A percentile compares a stretch with the other conserved stretches of the same genome.
These are phyloP conservation scores for Sakesphorus luctuosus DNA, from an alignment of 2,113 vertebrate genomes.

Conservation along the genomic window DNA sequence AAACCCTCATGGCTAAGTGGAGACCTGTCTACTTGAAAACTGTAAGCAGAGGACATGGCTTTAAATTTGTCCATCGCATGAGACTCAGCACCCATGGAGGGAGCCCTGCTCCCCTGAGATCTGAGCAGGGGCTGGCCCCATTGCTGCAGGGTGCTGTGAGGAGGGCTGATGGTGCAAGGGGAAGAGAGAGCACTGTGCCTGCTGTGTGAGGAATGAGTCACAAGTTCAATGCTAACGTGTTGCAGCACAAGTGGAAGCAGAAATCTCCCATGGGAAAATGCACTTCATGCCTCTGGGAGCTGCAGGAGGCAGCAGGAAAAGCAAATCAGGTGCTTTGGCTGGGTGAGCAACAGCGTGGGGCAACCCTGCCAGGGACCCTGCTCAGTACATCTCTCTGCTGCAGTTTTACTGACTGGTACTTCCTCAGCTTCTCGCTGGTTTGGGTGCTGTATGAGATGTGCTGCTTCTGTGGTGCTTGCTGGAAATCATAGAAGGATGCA, in stretches of 20 bases:
- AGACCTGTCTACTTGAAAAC: neutral
- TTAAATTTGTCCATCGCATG: neutral
- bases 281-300: rapidly evolving
- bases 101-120: rapidly evolving
- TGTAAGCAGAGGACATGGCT: neutral
- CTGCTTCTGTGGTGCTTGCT: neutral
- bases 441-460: neutral
- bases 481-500: neutral
- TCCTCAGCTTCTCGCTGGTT: neutral
- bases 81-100: neutral
- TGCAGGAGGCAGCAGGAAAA: neutral
- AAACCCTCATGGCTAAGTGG: neutral
- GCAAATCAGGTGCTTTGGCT: neutral
- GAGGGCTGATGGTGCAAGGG: neutral
- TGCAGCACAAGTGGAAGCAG: neutral
- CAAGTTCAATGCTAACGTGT: neutral
- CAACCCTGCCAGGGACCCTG: neutral
- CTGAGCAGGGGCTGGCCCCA: neutral
- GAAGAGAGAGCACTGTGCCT: neutral
- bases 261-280: neutral
- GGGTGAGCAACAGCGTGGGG: rapidly evolving
- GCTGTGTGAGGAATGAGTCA: neutral
- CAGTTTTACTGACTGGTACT: neutral
- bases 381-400: neutral
- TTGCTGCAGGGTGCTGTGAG: neutral